A percentile compares a stretch with the other conserved stretches of the same genome.
Conservation (phyloP, 1,140 invertebrate genomes). For the Araneus ventricosus region DNA sequence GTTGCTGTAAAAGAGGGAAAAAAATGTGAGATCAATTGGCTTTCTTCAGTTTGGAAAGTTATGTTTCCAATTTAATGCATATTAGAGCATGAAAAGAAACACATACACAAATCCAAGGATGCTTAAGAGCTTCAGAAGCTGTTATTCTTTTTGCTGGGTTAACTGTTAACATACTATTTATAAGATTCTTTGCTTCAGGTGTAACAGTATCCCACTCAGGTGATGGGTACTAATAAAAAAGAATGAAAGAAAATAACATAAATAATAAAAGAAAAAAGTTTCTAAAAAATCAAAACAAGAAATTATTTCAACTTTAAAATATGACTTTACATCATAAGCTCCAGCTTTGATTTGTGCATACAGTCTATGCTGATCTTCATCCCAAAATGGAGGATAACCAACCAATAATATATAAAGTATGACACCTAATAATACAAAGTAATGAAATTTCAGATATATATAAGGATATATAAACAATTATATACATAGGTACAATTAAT, state of each 20-base stretch:
- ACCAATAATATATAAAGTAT: constrained; percentile 99
- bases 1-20: constrained; percentile 83
- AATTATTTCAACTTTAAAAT: not conserved
- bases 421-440: constrained; percentile 82
- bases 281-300: not conserved
- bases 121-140: constrained; percentile 97
- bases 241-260: not conserved
- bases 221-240: constrained; percentile 91
- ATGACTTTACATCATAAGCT: constrained; percentile 85
- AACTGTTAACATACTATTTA: constrained; percentile 99
- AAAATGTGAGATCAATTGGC: not conserved
- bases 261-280: not conserved
- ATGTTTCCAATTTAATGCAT: not conserved
- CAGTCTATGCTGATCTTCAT: constrained; percentile 99
- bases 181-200: constrained; percentile 99
- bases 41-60: not conserved
- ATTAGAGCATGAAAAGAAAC: not conserved
- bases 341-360: constrained; percentile 99
- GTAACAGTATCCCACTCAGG: constrained; percentile 99
- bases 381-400: constrained; percentile 99
- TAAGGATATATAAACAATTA: no score
- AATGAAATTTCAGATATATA: no score
- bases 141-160: constrained; percentile 99
- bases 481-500: no score
- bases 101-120: constrained; percentile 96